Percentiles rank a stretch among this genome's conserved stretches.
Evolutionary conservation across 1,140 invertebrate species (phyloP).

Genomic region (Listronotus oregonensis): DNA sequence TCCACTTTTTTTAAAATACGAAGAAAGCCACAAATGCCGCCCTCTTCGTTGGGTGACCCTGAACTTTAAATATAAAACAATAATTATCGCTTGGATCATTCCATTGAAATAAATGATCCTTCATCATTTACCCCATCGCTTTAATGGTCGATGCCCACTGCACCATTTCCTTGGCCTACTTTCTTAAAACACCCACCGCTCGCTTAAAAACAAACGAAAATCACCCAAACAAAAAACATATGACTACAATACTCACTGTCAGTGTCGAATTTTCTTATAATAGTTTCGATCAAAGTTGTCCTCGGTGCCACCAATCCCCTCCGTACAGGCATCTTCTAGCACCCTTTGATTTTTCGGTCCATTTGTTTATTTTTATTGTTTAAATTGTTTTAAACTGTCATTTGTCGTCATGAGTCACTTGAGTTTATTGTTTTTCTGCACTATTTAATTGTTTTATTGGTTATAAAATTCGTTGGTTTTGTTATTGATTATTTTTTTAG

Average conservation of each 20-base stretch:
- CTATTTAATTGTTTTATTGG: neutral
- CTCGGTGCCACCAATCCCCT: conserved; percentile 81
- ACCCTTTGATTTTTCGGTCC: neutral
- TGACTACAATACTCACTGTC: conserved; percentile 70
- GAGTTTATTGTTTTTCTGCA: neutral
- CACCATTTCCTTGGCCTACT: too few relatives aligned
- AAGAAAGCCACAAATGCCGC: too few relatives aligned
- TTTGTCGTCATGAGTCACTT: neutral
- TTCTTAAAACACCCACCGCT: neutral
- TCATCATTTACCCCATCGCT: too few relatives aligned
- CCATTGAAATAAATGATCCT: too few relatives aligned
- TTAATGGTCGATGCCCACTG: too few relatives aligned
- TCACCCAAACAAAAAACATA: neutral
- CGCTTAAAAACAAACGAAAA: neutral
- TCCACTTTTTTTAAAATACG: too few relatives aligned
- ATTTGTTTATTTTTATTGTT: conserved; percentile 2
- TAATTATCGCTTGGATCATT: too few relatives aligned
- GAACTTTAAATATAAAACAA: too few relatives aligned
- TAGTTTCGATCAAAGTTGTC: conserved; percentile 83
- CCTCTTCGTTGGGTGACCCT: too few relatives aligned
- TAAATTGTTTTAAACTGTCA: neutral
- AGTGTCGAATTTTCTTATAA: conserved; percentile 84
- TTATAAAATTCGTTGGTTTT: conserved; percentile 15
- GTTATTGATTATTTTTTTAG: neutral
- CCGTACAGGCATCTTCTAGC: conserved; percentile 58